Conservation (phyloP, 1,140 invertebrate genomes). For the Drosophila sp. region DNA sequence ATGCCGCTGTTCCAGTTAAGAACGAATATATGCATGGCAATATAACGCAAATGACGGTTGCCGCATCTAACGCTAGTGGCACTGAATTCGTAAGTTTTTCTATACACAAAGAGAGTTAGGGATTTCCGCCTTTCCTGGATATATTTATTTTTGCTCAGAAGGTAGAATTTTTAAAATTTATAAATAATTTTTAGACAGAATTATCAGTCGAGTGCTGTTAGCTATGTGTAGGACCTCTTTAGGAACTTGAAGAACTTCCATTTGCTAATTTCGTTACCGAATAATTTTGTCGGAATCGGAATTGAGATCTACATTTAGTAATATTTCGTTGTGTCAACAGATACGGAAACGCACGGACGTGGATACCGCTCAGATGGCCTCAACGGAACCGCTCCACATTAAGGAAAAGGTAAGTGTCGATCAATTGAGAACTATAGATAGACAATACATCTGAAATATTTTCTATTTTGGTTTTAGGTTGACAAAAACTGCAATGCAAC, state of each 20-base stretch:
- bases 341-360: slow-evolving; percentile 69
- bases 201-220: too few relatives aligned
- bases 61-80: slow-evolving; percentile 81
- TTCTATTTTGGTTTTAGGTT: slow-evolving; percentile 56
- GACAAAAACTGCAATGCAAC: slow-evolving; percentile 91
- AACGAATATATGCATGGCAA: slow-evolving; percentile 80
- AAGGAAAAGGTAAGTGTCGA: slow-evolving; percentile 69
- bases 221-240: too few relatives aligned
- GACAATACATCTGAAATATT: neutral
- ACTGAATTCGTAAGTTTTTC: slow-evolving; percentile 73
- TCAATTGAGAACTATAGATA: neutral
- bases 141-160: too few relatives aligned
- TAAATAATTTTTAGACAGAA: too few relatives aligned
- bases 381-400: slow-evolving; percentile 76
- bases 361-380: slow-evolving; percentile 72
- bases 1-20: slow-evolving; percentile 58
- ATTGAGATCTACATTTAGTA: neutral
- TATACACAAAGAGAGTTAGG: neutral
- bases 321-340: slow-evolving; percentile 31
- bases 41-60: slow-evolving; percentile 83
- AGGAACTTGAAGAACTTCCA: too few relatives aligned
- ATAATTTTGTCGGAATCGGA: too few relatives aligned
- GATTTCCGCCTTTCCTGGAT: too few relatives aligned
- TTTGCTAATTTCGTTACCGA: too few relatives aligned
- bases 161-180: too few relatives aligned